Evolutionary conservation across 1,140 invertebrate species (phyloP).

Genomic region (Procambarus virginalis): DNA sequence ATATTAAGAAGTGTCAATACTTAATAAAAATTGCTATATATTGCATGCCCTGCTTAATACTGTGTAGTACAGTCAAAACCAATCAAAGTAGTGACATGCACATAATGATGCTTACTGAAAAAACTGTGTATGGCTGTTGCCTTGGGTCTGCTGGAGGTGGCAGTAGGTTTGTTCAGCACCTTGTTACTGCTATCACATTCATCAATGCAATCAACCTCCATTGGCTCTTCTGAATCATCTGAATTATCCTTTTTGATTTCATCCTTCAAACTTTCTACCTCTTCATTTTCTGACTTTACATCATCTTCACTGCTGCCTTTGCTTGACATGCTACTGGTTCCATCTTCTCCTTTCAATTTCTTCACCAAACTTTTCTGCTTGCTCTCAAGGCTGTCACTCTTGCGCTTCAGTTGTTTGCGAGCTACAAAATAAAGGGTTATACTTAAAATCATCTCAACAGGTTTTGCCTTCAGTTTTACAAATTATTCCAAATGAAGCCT

Average conservation of each 20-base stretch:
- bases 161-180: not conserved
- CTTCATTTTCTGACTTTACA: no score
- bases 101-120: constrained; percentile 36
- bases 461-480: not conserved
- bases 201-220: constrained; percentile 6
- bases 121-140: constrained; percentile 38
- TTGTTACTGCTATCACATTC: not conserved
- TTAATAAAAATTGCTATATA: no score
- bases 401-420: constrained; percentile 55
- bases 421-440: constrained; percentile 41
- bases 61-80: no score
- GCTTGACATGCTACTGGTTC: not conserved
- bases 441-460: not conserved
- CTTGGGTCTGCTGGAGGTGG: not conserved
- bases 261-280: not conserved
- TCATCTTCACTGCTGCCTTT: not conserved
- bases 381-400: constrained; percentile 35
- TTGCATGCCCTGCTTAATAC: no score
- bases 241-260: not conserved
- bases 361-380: constrained; percentile 48
- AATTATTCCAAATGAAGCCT: no score
- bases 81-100: no score
- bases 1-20: no score
- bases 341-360: constrained; percentile 35
- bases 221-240: not conserved